These are phyloP conservation scores for Strongylocentrotus purpuratus DNA, from an alignment of 35 echinoderm and acorn worm species.

Conservation along the genomic window DNA sequence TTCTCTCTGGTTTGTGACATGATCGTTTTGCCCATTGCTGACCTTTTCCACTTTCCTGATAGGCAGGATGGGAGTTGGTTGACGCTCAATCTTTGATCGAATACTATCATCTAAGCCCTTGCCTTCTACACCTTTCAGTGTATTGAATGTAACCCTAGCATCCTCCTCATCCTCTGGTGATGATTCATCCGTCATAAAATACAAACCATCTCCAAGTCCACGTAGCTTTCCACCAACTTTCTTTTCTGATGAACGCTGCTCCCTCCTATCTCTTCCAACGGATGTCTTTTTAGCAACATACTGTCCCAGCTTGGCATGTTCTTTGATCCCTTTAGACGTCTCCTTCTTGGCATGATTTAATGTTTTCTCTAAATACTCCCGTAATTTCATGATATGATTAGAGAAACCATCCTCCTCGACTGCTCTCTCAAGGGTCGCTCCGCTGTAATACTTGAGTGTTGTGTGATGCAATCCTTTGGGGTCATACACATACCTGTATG, in stretches of 20 bases:
- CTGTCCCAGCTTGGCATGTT: constrained; percentile 47
- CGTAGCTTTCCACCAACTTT: background rate
- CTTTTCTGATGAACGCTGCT: background rate
- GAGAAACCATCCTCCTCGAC: constrained; percentile 26
- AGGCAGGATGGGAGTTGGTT: constrained; percentile 32
- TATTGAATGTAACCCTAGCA: background rate
- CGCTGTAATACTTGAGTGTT: constrained; percentile 40
- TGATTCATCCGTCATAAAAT: constrained; percentile 24
- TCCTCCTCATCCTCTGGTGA: constrained; percentile 15
- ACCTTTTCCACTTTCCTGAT: constrained; percentile 33
- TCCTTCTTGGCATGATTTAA: constrained; percentile 48
- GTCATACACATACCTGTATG: constrained; percentile 54
- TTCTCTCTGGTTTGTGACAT: constrained; percentile 6
- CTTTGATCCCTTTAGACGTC: constrained; percentile 30
- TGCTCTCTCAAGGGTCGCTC: constrained; percentile 32
- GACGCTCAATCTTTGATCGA: background rate
- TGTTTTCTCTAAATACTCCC: constrained; percentile 59
- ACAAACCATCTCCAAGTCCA: constrained; percentile 24
- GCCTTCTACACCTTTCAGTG: constrained; percentile 15
- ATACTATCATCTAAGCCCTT: constrained; percentile 5
- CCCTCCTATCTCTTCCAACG: background rate
- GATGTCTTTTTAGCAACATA: constrained; percentile 27
- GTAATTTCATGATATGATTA: constrained; percentile 53
- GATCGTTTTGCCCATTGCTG: constrained; percentile 23
- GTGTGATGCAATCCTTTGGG: constrained; percentile 12